Base-by-base conservation (phyloP, 2,888 invertebrate genomes). In the Lasioglossum leucozonium region DNA sequence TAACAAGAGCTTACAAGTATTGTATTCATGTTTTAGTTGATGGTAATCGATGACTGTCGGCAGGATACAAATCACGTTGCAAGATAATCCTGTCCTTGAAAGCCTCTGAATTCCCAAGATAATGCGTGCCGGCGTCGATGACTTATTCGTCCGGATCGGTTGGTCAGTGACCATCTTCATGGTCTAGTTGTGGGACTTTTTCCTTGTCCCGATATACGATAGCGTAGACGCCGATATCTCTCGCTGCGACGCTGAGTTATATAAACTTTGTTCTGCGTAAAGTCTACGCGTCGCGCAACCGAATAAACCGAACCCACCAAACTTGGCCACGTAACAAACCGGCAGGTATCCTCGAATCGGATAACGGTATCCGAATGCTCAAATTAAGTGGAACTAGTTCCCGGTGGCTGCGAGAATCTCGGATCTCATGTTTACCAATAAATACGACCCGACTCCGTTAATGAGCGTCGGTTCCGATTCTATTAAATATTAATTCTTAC, bases 141-240 rank as follows among this genome's bases (percentile, higher is more conserved):
- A 40, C 13, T 58, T 40, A n/a, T 26, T 77, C 40, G 71, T 65
- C 8, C 5, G 65, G 65, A 73, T 65, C 58, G 65, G 47, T 73
- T 84, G 86, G 85, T 82, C 76, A 79, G 83, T 86, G 82, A 86
- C 78, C 80, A 80, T 80, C 78, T 72, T 78, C 62, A 74, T 75
- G 78, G 73, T 78, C 76, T 79, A 79, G 76, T 77, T 79, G 55
- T 40, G 74, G 34, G 5, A n/a, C 18, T 69, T 74, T 18, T 26
- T 79, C n/a, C 72, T 22, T 40, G 34, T 73, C 44, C 71, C 10
- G 77, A 79, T 82, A 79, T 82, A 79, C 40, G 86, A 82, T 82
- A 82, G 65, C 62, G 77, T 76, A 44, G n/a, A 55, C 44, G 4
- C 8, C 10, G 72, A 67, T 86, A 81, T 88, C 77, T 40, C 47